Percentiles rank a stretch among this genome's conserved stretches.
These are phyloP conservation scores for Parambassis ranga DNA, from an alignment of 2,797 vertebrate species.

Conservation along the genomic window DNA sequence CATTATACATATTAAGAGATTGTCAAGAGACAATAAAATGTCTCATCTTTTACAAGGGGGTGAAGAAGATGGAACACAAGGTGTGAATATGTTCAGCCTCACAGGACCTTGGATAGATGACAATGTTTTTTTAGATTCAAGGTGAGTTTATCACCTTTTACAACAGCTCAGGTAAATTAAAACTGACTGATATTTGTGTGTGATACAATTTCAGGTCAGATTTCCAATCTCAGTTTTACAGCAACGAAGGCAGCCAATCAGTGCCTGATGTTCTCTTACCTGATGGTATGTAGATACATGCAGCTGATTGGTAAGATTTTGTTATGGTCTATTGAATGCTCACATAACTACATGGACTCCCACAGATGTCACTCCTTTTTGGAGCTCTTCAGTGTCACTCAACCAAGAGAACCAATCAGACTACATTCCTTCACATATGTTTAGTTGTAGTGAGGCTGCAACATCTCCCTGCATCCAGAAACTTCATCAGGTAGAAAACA, in stretches of 20 bases:
- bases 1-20: neutral
- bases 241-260: slow-evolving; percentile 38
- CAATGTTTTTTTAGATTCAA: slow-evolving; percentile 2
- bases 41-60: neutral
- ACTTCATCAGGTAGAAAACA: slow-evolving; percentile 37
- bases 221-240: slow-evolving; percentile 22
- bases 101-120: neutral
- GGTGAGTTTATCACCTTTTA: slow-evolving; percentile 23
- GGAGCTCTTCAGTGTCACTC: neutral
- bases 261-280: slow-evolving; percentile 21
- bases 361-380: slow-evolving; percentile 7
- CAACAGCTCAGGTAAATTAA: neutral
- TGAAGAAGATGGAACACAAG: slow-evolving; percentile 2
- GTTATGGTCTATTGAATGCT: neutral
- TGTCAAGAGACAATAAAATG: neutral
- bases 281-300: slow-evolving; percentile 26
- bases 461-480: slow-evolving; percentile 21
- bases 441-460: neutral
- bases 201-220: slow-evolving; percentile 18
- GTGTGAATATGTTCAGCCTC: neutral
- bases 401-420: slow-evolving; percentile 14
- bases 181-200: neutral
- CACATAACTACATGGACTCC: neutral
- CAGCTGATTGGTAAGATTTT: neutral
- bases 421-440: neutral